phyloP scores from a whole-genome alignment of 2,797 vertebrate species.

The Dermochelys coriacea region DNA sequence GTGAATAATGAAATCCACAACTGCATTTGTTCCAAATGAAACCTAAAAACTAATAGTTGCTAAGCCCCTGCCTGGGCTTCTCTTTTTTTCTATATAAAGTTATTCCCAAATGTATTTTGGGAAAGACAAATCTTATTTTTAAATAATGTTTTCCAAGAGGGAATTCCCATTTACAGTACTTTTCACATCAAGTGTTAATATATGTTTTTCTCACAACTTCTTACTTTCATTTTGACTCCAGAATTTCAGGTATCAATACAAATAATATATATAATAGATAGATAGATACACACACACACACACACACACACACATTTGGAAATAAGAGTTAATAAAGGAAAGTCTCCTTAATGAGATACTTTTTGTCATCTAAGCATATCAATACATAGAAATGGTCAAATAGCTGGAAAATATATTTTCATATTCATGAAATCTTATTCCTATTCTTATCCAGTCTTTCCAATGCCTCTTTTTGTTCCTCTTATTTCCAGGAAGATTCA shows the following conservation, averaged over 20 bases:
- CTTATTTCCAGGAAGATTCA: background rate
- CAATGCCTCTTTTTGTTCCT: background rate
- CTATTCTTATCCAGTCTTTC: background rate
- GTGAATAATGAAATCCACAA: background rate
- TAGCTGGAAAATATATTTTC: background rate
- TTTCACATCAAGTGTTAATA: conserved; percentile 40
- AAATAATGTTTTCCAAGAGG: conserved; percentile 38
- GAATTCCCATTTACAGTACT: conserved; percentile 24
- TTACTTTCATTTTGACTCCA: conserved; percentile 11
- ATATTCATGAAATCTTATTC: background rate
- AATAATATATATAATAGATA: background rate
- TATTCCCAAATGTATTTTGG: conserved; percentile 14
- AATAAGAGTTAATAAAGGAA: background rate
- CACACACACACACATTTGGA: background rate
- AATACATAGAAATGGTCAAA: background rate
- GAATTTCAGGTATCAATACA: background rate
- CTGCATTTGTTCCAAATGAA: background rate
- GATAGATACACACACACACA: background rate
- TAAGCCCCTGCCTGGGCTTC: background rate
- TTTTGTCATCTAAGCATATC: background rate
- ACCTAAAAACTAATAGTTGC: background rate
- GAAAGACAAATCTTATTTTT: background rate
- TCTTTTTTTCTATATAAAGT: conserved; percentile 13
- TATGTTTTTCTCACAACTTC: conserved; percentile 1
- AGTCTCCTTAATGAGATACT: background rate